Conservation (phyloP, 2,797 vertebrate genomes). For the Acrossocheilus wenchowensis region DNA sequence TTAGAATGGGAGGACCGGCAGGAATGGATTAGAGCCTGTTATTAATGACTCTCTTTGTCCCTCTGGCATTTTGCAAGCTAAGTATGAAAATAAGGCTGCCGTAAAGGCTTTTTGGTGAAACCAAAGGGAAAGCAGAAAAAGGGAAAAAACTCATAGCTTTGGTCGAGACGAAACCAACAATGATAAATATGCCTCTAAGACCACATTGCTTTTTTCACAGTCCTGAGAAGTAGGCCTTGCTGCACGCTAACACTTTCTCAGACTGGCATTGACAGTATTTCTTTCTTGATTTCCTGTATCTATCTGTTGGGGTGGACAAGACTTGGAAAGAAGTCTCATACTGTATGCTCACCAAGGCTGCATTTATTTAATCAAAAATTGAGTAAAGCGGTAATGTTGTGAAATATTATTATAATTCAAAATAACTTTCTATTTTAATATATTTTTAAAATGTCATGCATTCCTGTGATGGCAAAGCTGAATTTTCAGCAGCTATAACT, state of each 20-base stretch:
- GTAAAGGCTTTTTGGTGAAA: constrained; percentile 62
- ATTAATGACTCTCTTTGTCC: constrained; percentile 72
- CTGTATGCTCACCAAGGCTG: neutral
- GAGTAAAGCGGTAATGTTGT: too few species aligned
- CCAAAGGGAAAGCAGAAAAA: constrained; percentile 49
- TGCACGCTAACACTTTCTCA: constrained; percentile 12
- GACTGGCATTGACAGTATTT: constrained; percentile 2
- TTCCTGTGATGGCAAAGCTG: neutral
- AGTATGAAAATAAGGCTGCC: constrained; percentile 62
- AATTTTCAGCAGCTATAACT: neutral
- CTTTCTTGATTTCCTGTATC: neutral
- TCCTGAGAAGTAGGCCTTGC: constrained; percentile 21
- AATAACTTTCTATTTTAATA: neutral
- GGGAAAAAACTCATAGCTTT: constrained; percentile 31
- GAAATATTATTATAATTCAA: neutral
- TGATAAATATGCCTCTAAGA: constrained; percentile 54
- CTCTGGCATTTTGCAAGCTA: constrained; percentile 62
- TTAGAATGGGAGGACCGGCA: constrained; percentile 67
- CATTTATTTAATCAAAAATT: neutral
- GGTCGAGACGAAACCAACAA: constrained; percentile 31
- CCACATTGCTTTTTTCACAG: constrained; percentile 29
- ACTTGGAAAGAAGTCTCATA: too few species aligned
- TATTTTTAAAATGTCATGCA: neutral
- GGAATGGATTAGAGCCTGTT: constrained; percentile 78
- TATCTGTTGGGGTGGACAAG: neutral